phyloP scores from a whole-genome alignment of 2,888 invertebrate genomes.

The Cecidostiba fungosa region DNA sequence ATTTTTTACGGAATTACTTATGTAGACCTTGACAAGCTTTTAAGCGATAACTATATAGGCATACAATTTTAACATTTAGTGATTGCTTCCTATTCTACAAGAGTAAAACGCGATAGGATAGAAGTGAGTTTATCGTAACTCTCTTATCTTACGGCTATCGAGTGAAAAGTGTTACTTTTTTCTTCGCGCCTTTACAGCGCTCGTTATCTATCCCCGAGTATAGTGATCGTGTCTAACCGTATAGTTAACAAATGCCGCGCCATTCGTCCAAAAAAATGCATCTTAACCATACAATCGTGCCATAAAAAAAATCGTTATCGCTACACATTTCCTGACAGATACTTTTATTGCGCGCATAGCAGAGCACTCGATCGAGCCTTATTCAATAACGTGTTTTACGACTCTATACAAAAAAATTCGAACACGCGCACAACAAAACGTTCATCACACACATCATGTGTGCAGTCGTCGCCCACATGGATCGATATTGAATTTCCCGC shows the following conservation, averaged over 20 bases:
- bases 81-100: background rate
- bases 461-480: background rate
- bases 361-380: background rate
- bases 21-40: background rate
- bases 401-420: background rate
- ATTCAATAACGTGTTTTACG: background rate
- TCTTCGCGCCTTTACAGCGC: background rate
- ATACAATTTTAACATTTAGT: conserved; percentile 13
- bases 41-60: conserved; percentile 4
- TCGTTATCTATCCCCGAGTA: background rate
- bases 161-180: conserved; percentile 4
- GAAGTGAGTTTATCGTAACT: background rate
- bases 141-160: conserved; percentile 29
- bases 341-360: background rate
- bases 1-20: background rate
- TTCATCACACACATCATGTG: background rate
- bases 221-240: background rate
- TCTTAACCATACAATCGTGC: background rate
- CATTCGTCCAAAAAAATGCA: background rate
- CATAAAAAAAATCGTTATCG: background rate
- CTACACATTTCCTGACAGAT: background rate
- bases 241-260: background rate
- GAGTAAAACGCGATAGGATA: background rate
- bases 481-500: background rate
- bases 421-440: background rate